These are phyloP conservation scores for Drosophila maculinotata DNA, from an alignment of 2,888 invertebrate species.

Conservation along the genomic window DNA sequence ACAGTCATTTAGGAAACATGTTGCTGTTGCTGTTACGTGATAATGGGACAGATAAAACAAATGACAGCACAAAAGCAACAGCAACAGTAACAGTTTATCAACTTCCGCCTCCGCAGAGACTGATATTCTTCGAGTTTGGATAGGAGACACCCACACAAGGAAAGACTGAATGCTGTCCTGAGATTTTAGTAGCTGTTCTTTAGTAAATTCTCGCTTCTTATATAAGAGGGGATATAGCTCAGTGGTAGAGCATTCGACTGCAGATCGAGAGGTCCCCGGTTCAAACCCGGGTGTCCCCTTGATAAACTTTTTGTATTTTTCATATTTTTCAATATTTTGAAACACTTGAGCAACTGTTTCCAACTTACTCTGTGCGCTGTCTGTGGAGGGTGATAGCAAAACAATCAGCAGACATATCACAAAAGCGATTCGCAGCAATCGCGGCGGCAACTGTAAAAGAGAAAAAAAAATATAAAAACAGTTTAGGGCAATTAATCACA, in stretches of 20 bases:
- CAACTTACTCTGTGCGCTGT: slow-evolving; percentile 87
- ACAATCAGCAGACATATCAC: slow-evolving; percentile 87
- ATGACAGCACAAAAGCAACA: slow-evolving; percentile 27
- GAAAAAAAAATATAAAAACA: slow-evolving; percentile 40
- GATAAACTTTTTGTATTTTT: slow-evolving; percentile 31
- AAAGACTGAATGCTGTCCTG: neutral
- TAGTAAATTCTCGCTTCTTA: slow-evolving; percentile 38
- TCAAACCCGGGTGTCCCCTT: slow-evolving; percentile 79
- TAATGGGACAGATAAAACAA: slow-evolving; percentile 54
- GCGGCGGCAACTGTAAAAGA: slow-evolving; percentile 87
- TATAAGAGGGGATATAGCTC: slow-evolving; percentile 74
- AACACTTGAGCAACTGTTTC: neutral
- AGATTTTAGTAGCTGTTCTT: slow-evolving; percentile 38
- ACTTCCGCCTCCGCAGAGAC: slow-evolving; percentile 50
- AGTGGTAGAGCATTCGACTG: slow-evolving; percentile 81
- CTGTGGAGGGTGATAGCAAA: slow-evolving; percentile 86
- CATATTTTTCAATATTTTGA: neutral
- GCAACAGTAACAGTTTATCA: slow-evolving; percentile 46
- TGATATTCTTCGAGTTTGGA: neutral
- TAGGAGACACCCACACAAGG: slow-evolving; percentile 28
- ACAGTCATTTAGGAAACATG: slow-evolving; percentile 44
- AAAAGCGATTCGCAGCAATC: slow-evolving; percentile 86
- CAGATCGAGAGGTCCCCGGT: slow-evolving; percentile 81
- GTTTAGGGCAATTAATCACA: slow-evolving; percentile 58
- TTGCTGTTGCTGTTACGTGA: slow-evolving; percentile 38